Percentiles rank a stretch among this genome's conserved stretches.
Evolutionary conservation across 2,888 invertebrate species (phyloP).

Genomic region (Formica aserva): DNA sequence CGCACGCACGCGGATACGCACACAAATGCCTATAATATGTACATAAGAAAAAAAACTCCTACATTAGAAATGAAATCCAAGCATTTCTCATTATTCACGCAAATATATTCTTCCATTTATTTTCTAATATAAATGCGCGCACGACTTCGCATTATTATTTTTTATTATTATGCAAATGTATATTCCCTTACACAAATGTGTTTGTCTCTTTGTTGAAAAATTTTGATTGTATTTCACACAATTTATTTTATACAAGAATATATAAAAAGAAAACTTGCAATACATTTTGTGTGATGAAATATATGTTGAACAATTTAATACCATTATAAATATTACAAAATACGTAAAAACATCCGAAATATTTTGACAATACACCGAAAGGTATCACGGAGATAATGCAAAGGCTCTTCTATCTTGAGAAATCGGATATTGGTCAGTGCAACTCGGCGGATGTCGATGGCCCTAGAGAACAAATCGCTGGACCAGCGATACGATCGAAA

Average conservation of each 20-base stretch:
- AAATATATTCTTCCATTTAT: constrained; percentile 4
- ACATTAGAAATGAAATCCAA: neutral
- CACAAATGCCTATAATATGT: neutral
- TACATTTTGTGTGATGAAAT: neutral
- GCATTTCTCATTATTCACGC: neutral
- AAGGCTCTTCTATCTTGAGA: neutral
- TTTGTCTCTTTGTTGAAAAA: neutral
- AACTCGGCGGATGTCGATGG: constrained; percentile 5
- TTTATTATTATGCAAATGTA: neutral
- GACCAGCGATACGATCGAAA: constrained; percentile 16
- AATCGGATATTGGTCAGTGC: constrained; percentile 10
- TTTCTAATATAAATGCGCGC: neutral
- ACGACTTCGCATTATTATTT: neutral
- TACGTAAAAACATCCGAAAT: neutral
- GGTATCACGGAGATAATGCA: neutral
- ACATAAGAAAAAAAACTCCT: neutral
- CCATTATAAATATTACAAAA: neutral
- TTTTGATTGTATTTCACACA: neutral
- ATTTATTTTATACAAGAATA: neutral
- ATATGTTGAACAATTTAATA: neutral
- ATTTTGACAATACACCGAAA: neutral
- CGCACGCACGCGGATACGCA: neutral
- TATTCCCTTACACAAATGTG: neutral
- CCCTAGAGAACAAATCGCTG: constrained; percentile 28
- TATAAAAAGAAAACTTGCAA: neutral